Conservation (phyloP, 1,140 invertebrate species). For the Drosophila micromelanica region DNA sequence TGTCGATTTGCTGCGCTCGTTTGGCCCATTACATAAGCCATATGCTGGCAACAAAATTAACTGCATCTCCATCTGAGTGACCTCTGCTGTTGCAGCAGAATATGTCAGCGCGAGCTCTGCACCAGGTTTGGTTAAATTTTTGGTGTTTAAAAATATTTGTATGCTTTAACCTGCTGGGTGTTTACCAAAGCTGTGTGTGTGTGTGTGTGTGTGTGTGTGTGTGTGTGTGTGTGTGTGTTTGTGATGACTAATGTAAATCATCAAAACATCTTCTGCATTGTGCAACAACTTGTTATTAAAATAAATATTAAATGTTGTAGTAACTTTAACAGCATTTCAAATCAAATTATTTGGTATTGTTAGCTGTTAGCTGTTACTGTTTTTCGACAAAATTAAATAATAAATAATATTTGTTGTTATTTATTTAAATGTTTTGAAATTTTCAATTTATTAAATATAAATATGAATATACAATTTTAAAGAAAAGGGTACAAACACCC, state of each 20-base stretch:
- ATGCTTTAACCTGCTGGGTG: background rate
- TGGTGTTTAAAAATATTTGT: constrained; percentile 28
- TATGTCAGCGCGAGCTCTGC: background rate
- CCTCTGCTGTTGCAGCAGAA: background rate
- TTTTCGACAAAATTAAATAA: no score
- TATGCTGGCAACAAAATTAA: background rate
- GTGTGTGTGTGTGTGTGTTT: background rate
- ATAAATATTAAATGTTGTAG: background rate
- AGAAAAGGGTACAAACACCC: no score
- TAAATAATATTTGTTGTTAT: no score
- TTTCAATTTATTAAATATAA: no score
- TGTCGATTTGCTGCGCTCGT: constrained; percentile 27
- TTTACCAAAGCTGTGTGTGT: constrained; percentile 1
- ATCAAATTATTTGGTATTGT: no score
- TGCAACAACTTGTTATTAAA: background rate
- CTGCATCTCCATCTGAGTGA: constrained; percentile 15
- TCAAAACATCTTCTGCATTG: background rate
- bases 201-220: background rate
- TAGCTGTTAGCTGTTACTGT: no score
- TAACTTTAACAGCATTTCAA: background rate
- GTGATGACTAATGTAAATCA: background rate
- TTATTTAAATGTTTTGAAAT: no score
- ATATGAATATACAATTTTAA: no score
- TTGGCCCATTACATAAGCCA: constrained; percentile 27
- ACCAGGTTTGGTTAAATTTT: background rate